These are phyloP conservation scores for Umimayanthus chanpuru DNA, from an alignment of 92 coral and sea anemone genomes.

Conservation along the genomic window DNA sequence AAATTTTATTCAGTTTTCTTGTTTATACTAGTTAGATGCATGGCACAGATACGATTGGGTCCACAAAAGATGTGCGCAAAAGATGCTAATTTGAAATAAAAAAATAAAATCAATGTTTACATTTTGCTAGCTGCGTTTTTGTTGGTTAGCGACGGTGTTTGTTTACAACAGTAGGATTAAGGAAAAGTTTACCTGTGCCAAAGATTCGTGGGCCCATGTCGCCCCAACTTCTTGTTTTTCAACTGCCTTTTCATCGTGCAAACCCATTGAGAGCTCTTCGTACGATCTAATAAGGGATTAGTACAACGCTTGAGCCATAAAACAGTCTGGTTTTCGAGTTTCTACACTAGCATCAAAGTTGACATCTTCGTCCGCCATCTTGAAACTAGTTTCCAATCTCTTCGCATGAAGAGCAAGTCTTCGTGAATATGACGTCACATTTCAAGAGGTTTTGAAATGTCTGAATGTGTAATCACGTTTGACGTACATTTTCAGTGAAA, in stretches of 20 bases:
- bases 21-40: no score
- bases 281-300: background rate
- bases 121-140: background rate
- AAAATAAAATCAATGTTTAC: background rate
- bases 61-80: background rate
- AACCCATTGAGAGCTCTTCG: conserved; percentile 11
- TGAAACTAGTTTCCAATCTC: conserved; percentile 41
- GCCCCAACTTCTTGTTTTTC: conserved; percentile 57
- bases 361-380: conserved; percentile 72
- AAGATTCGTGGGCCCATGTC: conserved; percentile 94
- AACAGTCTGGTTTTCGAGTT: background rate
- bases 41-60: no score
- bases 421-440: no score
- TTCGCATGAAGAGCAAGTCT: no score
- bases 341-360: background rate
- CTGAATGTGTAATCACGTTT: no score
- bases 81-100: background rate
- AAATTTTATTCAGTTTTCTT: no score
- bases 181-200: conserved; percentile 74
- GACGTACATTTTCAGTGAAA: no score
- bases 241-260: conserved; percentile 6
- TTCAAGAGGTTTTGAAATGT: no score
- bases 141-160: conserved; percentile 30
- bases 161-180: background rate
- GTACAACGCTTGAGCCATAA: background rate